Evolutionary conservation across 2,888 invertebrate species (phyloP), one percentile per base, ranked within the genome.

Genomic region (Shargacucullia verbasci): DNA sequence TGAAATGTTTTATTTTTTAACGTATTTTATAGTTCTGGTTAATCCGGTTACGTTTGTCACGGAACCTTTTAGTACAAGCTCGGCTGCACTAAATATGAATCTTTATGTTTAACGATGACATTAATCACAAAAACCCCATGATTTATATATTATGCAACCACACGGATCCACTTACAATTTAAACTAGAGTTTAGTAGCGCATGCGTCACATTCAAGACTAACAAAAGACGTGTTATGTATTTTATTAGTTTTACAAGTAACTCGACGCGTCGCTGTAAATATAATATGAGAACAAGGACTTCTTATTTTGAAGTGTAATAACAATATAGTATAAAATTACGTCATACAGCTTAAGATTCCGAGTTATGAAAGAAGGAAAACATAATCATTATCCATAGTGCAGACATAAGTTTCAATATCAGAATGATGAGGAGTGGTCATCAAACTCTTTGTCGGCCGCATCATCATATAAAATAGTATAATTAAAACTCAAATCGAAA

Each of bases 71-170:
- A 79, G 74, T 66, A 68, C 59, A 53, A 74, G 53, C 63, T 65
- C 72, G 73, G 80, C 83, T 87, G 87, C 84, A 92, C 92, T 91
- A 91, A 93, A 92, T 94, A 92, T 89, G 85, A 89, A 88, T 88
- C 86, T 92, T 91, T 89, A 91, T 86, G 85, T 87, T 87, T 85
- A 74, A 87, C 87, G 81, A 83, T 90, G 91, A 92, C 93, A 88
- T 92, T 92, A 90, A 94, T 91, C 89, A 92, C 91, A 89, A 92
- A 91, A 92, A 85, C 81, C 82, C 61, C 52, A 76, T 91, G 92
- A 94, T 93, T 92, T 92, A 94, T 91, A 74, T 46, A 40, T 59
- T 63, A 79, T 69, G 82, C 80, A 82, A 82, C 84, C 84, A 70
- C 74, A 79, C 80, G 81, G 81, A 85, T 84, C 83, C 81, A 80